Evolutionary conservation across 2,888 invertebrate genomes (phyloP).

Genomic region (Stenodema calcarata): DNA sequence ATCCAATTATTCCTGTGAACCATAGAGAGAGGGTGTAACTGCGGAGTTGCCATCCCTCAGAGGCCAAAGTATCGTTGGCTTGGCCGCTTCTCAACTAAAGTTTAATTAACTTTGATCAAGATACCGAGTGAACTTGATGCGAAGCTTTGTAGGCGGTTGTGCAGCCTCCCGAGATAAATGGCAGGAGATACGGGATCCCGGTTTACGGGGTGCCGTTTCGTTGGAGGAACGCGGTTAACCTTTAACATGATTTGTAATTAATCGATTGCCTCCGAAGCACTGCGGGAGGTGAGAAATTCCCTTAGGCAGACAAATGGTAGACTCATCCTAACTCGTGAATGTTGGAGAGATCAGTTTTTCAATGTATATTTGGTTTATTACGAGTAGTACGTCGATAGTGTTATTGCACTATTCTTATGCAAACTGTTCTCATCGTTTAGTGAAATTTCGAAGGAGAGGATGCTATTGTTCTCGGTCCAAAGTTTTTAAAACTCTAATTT

Average conservation of each 20-base stretch:
- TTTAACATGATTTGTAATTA: slow-evolving; percentile 28
- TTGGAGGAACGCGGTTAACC: slow-evolving; percentile 9
- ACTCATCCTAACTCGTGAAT: background rate
- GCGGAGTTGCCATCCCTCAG: background rate
- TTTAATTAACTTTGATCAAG: slow-evolving; percentile 46
- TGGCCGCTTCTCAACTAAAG: slow-evolving; percentile 35
- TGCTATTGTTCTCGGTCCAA: no score
- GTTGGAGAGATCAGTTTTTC: no score
- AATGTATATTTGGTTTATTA: no score
- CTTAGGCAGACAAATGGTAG: background rate
- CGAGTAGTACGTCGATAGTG: no score
- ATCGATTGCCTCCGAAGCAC: background rate
- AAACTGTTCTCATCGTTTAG: no score
- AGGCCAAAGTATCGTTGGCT: slow-evolving; percentile 12
- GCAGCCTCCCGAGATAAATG: slow-evolving; percentile 33
- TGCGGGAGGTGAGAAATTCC: background rate
- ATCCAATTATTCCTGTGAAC: background rate
- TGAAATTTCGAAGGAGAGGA: no score
- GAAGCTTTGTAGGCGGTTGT: slow-evolving; percentile 34
- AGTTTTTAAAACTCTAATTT: no score
- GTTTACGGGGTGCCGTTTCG: background rate
- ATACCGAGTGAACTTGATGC: slow-evolving; percentile 13
- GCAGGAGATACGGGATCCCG: background rate
- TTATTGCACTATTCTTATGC: no score
- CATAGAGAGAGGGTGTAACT: background rate